Evolutionary conservation across 2,113 vertebrate genomes (phyloP).

Genomic region (Penelope pileata): DNA sequence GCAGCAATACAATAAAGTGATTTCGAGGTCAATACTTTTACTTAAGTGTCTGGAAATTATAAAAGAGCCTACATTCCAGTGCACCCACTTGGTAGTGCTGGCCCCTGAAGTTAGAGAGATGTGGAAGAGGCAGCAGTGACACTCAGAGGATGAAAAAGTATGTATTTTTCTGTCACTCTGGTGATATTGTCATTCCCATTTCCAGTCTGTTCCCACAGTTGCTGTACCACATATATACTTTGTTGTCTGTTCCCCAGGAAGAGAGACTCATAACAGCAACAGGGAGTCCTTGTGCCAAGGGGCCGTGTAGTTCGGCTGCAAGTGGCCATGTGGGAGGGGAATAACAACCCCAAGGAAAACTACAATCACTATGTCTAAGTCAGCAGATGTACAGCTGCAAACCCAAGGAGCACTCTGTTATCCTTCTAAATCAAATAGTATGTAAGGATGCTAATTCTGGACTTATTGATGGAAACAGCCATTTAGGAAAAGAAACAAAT

Average conservation of each 20-base stretch:
- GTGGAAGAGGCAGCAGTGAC: background rate
- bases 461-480: background rate
- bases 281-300: accelerated
- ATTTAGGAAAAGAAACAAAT: background rate
- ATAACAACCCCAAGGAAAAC: background rate
- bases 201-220: background rate
- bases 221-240: background rate
- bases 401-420: background rate
- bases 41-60: background rate
- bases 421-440: background rate
- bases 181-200: background rate
- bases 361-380: background rate
- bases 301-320: background rate
- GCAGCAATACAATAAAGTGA: background rate
- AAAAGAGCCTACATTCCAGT: background rate
- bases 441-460: background rate
- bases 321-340: background rate
- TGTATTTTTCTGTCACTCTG: background rate
- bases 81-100: background rate
- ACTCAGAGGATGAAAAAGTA: background rate
- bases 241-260: background rate
- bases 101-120: background rate
- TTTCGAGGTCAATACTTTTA: background rate
- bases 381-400: background rate
- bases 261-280: background rate